A percentile compares a stretch with the other conserved stretches of the same genome.
phyloP scores from a whole-genome alignment of 2,888 invertebrate species.

The Cephus runcator region DNA sequence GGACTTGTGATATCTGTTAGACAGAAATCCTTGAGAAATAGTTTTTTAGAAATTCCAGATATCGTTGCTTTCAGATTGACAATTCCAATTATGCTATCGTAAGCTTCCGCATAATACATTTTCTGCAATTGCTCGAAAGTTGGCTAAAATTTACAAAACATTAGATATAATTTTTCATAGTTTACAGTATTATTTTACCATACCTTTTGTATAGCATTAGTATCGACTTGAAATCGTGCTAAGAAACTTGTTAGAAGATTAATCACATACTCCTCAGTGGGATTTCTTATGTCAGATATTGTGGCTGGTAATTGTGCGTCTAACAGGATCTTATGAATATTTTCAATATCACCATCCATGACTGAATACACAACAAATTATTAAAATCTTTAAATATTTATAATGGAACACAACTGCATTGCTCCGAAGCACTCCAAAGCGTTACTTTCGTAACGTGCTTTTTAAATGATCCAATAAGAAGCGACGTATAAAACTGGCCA shows the following conservation, averaged over 20 bases:
- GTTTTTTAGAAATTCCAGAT: slow-evolving; percentile 31
- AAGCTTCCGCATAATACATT: slow-evolving; percentile 23
- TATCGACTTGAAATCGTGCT: slow-evolving; percentile 35
- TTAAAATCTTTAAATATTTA: slow-evolving; percentile 17
- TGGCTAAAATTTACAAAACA: slow-evolving; percentile 28
- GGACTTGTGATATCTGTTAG: slow-evolving; percentile 46
- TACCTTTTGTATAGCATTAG: slow-evolving; percentile 35
- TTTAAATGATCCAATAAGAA: background rate
- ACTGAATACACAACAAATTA: background rate
- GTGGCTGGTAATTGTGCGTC: slow-evolving; percentile 39
- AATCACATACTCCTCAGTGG: slow-evolving; percentile 43
- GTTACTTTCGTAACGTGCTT: background rate
- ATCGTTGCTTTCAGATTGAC: slow-evolving; percentile 42
- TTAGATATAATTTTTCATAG: background rate
- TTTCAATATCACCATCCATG: slow-evolving; percentile 28
- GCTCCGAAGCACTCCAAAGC: too few species aligned
- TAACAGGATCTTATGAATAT: slow-evolving; percentile 32
- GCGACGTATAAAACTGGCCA: background rate
- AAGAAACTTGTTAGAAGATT: slow-evolving; percentile 41
- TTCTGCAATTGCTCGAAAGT: slow-evolving; percentile 33
- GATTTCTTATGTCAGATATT: slow-evolving; percentile 42
- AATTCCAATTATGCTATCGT: slow-evolving; percentile 32
- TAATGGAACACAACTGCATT: background rate
- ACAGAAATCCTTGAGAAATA: slow-evolving; percentile 42
- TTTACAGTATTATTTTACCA: slow-evolving; percentile 16